Base-by-base conservation (phyloP, 1,140 invertebrate species). In the Lysiphlebus fabarum region DNA sequence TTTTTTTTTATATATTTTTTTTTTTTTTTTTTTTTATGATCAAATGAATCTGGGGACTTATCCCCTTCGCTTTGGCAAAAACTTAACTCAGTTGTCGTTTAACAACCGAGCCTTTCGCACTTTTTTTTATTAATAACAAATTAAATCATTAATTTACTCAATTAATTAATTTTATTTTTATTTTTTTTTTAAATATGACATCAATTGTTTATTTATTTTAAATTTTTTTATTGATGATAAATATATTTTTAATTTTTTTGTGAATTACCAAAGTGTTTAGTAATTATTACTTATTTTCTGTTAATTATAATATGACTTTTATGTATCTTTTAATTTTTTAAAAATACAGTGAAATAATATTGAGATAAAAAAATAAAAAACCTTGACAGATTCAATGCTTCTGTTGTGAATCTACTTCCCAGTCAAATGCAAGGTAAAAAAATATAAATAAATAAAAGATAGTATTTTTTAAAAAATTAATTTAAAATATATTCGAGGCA, bases 71-170 rank as follows among this genome's bases (percentile, higher is more conserved):
- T 57, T 65, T 59, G 63, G 58, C 65, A 65, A 40, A 40, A 62
- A 59, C 55, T 68, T 66, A 67, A 70, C 71, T 74, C 73, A 77
- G 75, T 77, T 68, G 70, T 69, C 64, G 68, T 65, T 76, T 65
- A 68, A 64, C 69, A 67, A 71, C 65, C 67, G 69, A 65, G 65
- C 69, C 65, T 68, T 64, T 62, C 68, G 68, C 56, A 65, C 58
- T 58, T 62, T 38, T 62, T 43, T 58, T 45, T 58, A 53, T 60
- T 43, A 26, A 26, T 4, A 26, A 26, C 17, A 37, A 44, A 37
- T 14, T 37, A 40, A 58, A 58, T 55, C 49, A 41, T 26, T 37
- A 33, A 40, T 47, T 45, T 37, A 43, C 17, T 53, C 43, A 45
- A 33, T 44, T 6, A 34, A n/a, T 41, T 48, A 12, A 12, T 11